Base-by-base conservation (phyloP, 2,113 vertebrate species). In the Nothobranchius kuhntae region DNA sequence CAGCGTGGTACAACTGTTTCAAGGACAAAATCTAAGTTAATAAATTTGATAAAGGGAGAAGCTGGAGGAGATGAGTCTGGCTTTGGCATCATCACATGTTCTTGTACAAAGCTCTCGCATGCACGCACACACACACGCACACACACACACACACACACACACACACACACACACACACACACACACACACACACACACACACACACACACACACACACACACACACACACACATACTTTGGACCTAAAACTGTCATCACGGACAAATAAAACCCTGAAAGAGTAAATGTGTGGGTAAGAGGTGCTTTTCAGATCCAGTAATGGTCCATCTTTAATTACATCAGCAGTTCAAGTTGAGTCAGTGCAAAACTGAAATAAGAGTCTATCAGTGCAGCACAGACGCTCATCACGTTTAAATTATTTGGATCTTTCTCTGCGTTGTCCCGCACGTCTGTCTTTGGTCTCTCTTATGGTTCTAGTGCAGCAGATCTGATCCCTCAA, bases 1-100 rank as follows among this genome's bases (percentile, higher is more conserved):
- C 75, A 57, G 53, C 6, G 17, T 65, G 67, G 75, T 55, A 69
- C 56, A 68, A 56, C 58, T 15, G 76, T 76, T 61, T 73, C 84
- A 89, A 86, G 87, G 91, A 89, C 89, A 89, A 87, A 82, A 44
- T 55, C 57, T 65, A 70, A 85, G 67, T 73, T 78, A 83, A 78
- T 77, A 83, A 80, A 86, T 83, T 45, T 84, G 64, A 86, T 81
- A 65, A 84, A 66, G 21, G 70, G 67, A 53, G 66, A 68, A 24
- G 53, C 59, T 55, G 71, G 30, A 75, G 58, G 53, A 63, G 44
- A 76, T 53, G 44, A 59, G 30, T 62, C 24, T 40, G 44, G 42
- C 66, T 65, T 63, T 65, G 51, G 44, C 52, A 26, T 61, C 51
- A 36, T 56, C 15, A 46, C 70, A 66, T 50, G 73, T 75, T 68